Evolutionary conservation across 2,888 invertebrate species (phyloP), one percentile per base, ranked within the genome.

Genomic region (Pseudanteris insignis): DNA sequence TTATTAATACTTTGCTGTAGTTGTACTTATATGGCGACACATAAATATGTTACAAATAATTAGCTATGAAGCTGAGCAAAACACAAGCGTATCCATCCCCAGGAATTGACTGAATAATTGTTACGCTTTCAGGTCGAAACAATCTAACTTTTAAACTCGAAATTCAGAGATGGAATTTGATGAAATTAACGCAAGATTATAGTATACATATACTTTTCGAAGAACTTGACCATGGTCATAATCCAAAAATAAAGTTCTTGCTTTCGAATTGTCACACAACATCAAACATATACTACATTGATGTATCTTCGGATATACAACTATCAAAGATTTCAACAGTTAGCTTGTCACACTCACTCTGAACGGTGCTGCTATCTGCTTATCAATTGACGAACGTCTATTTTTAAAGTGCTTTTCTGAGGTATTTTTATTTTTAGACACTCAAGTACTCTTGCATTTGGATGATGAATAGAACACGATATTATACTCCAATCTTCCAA

Each of bases 171-270:
- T 15, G 9, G 38, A 50, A 36, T 40, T 44, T 6, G 2, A n/a
- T 15, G 9, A 44, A 50, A 36, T 40, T 44, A 41, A 37, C 15
- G 25, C 40, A 37, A 55, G 55, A 54, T 62, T 62, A 51, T 41
- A 50, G 9, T 11, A 9, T 12, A 24, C 13, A 28, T 51, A 29
- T 50, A 51, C 33, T 26, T 51, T 62, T 62, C 51, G 46, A 29
- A 43, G 62, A 57, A 62, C 62, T 62, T 62, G 55, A 55, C 62
- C 62, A 51, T 62, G 57, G 61, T 61, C 55, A 47, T 47, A 51
- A 53, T 57, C 62, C 62, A 57, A 62, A 62, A 62, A 62, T 62
- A 62, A 59, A 51, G 46, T 34, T 18, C 25, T 38, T 14, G 26
- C 37, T 6, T 41, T 11, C 26, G 43, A 29, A 40, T 61, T 55